These are phyloP conservation scores for Morpho deidamia DNA, from an alignment of 2,888 invertebrate species.

Conservation along the genomic window DNA sequence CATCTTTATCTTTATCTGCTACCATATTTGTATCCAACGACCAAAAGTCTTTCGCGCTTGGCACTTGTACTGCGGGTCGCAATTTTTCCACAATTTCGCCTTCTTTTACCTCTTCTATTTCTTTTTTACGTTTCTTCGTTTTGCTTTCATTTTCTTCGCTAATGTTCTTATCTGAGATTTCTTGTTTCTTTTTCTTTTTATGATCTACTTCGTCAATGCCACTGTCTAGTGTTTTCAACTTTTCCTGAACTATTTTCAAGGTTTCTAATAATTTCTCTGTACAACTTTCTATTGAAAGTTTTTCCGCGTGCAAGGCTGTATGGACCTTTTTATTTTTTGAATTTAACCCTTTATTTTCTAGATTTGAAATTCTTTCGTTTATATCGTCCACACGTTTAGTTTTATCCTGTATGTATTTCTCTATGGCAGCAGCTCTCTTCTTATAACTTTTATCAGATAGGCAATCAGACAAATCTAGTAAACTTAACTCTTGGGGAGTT, in stretches of 20 bases:
- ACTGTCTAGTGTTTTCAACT: conserved; percentile 35
- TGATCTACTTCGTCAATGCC: conserved; percentile 24
- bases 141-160: conserved; percentile 28
- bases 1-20: conserved; percentile 29
- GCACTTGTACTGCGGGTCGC: conserved; percentile 49
- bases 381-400: conserved; percentile 37
- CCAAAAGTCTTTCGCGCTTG: conserved; percentile 66
- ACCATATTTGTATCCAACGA: conserved; percentile 29
- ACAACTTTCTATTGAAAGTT: conserved; percentile 41
- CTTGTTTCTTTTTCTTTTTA: conserved; percentile 29
- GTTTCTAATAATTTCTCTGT: conserved; percentile 42
- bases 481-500: conserved; percentile 43
- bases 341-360: conserved; percentile 54
- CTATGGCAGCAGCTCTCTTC: conserved; percentile 42
- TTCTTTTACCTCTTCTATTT: conserved; percentile 29
- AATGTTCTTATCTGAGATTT: conserved; percentile 8
- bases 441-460: conserved; percentile 43
- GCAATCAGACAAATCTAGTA: conserved; percentile 55
- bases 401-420: conserved; percentile 47
- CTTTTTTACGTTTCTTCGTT: conserved; percentile 6
- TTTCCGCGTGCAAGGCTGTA: conserved; percentile 57
- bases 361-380: conserved; percentile 42
- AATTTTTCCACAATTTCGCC: conserved; percentile 37
- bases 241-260: conserved; percentile 37
- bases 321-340: conserved; percentile 53